phyloP scores from a whole-genome alignment of 2,888 invertebrate genomes.

The Cremastobaeus sp. region DNA sequence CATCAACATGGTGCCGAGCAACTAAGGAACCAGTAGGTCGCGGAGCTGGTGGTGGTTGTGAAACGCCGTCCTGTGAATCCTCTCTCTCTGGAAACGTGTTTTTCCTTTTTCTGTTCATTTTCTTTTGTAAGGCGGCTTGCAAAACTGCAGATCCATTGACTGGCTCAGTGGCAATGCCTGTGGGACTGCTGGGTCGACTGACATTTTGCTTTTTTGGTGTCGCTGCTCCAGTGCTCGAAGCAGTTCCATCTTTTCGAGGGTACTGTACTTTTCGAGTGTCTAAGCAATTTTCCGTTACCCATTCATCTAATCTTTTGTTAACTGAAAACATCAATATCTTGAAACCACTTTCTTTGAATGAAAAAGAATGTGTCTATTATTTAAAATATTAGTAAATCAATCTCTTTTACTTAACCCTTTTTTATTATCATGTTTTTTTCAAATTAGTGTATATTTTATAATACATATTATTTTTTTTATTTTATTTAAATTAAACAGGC shows the following conservation, averaged over 20 bases:
- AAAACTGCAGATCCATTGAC: conserved; percentile 90
- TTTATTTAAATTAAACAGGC: too few relatives aligned
- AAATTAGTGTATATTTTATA: too few relatives aligned
- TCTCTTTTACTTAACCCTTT: too few relatives aligned
- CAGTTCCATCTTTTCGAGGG: conserved; percentile 87
- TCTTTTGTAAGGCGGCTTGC: conserved; percentile 91
- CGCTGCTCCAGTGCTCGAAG: conserved; percentile 83
- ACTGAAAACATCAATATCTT: conserved; percentile 80
- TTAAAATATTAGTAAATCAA: too few relatives aligned
- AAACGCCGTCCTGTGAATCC: conserved; percentile 79
- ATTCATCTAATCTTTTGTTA: conserved; percentile 98
- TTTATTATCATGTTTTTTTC: too few relatives aligned
- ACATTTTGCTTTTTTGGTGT: conserved; percentile 85
- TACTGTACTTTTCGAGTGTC: conserved; percentile 95
- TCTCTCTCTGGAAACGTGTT: conserved; percentile 81
- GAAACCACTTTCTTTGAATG: too few relatives aligned
- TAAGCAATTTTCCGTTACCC: conserved; percentile 96
- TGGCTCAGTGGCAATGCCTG: conserved; percentile 78
- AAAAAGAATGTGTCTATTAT: too few relatives aligned
- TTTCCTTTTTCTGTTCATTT: conserved; percentile 90
- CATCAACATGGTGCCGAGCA: conserved; percentile 95
- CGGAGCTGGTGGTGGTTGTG: conserved; percentile 78
- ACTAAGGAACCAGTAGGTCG: conserved; percentile 97
- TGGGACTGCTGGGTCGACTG: conserved; percentile 76
- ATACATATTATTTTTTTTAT: too few relatives aligned